A percentile compares a stretch with the other conserved stretches of the same genome.
phyloP scores from a whole-genome alignment of 1,140 invertebrate species.

The Cyrtorhinus lividipennis region DNA sequence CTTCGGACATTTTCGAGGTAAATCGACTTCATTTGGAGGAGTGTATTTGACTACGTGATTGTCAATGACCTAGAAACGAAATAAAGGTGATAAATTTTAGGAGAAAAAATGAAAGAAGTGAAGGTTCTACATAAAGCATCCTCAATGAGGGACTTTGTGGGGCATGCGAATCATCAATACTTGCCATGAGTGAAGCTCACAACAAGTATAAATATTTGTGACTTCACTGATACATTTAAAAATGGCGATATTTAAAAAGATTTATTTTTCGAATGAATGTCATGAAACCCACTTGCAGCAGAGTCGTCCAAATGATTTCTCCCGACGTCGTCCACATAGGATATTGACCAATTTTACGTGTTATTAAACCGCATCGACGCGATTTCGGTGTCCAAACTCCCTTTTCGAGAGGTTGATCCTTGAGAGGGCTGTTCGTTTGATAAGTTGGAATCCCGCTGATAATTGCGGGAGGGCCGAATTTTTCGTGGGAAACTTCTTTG shows the following conservation, averaged over 20 bases:
- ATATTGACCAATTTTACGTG: slow-evolving; percentile 82
- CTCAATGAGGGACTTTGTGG: background rate
- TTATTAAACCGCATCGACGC: slow-evolving; percentile 70
- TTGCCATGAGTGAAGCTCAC: too few relatives aligned
- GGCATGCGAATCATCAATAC: too few relatives aligned
- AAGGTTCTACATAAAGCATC: background rate
- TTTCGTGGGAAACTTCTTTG: slow-evolving; percentile 56
- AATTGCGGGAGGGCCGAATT: slow-evolving; percentile 36
- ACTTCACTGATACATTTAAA: too few relatives aligned
- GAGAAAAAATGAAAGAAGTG: background rate
- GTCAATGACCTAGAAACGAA: slow-evolving; percentile 60
- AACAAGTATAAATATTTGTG: too few relatives aligned
- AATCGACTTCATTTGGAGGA: slow-evolving; percentile 60
- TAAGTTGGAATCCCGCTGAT: slow-evolving; percentile 31
- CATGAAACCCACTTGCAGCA: slow-evolving; percentile 84
- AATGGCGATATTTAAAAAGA: too few relatives aligned
- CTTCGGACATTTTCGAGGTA: slow-evolving; percentile 33
- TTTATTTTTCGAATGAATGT: too few relatives aligned
- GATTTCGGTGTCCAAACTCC: slow-evolving; percentile 46
- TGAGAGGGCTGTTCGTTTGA: slow-evolving; percentile 38
- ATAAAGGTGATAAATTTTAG: background rate
- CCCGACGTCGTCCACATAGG: slow-evolving; percentile 87
- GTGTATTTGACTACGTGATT: slow-evolving; percentile 92
- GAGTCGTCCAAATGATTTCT: slow-evolving; percentile 54
- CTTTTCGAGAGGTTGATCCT: slow-evolving; percentile 36